phyloP scores from a whole-genome alignment of 2,888 invertebrate genomes.

The Taphrorychus bicolor region DNA sequence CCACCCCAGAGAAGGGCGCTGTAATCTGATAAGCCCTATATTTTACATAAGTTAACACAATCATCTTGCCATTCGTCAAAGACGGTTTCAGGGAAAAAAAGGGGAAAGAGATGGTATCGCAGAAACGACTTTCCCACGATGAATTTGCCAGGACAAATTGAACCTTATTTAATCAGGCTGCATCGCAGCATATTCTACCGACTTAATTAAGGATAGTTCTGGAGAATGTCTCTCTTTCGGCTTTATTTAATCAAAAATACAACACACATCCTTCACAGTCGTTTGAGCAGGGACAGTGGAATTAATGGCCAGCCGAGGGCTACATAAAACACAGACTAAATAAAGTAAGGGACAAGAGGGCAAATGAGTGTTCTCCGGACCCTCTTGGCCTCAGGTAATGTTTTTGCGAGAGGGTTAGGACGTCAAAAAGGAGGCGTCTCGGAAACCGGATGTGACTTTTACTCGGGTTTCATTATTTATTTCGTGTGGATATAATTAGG shows the following conservation, averaged over 20 bases:
- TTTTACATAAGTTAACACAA: constrained; percentile 14
- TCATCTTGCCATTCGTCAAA: constrained; percentile 10
- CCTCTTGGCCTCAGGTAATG: constrained; percentile 18
- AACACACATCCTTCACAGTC: neutral
- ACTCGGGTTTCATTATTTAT: neutral
- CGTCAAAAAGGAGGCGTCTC: constrained; percentile 15
- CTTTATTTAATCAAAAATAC: neutral
- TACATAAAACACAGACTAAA: constrained; percentile 4
- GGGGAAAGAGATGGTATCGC: neutral
- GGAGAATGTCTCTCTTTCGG: neutral
- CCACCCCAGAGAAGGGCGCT: neutral
- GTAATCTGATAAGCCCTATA: constrained; percentile 17
- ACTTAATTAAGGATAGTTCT: no score
- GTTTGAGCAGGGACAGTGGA: neutral
- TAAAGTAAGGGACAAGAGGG: neutral
- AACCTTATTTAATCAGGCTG: no score
- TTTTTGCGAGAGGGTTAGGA: constrained; percentile 12
- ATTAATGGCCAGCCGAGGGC: neutral
- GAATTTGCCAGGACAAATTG: neutral
- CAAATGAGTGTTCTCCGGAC: neutral
- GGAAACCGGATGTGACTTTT: constrained; percentile 15
- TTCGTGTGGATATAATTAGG: neutral
- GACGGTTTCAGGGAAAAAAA: constrained; percentile 8
- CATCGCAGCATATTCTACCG: no score
- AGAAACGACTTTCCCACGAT: neutral